Evolutionary conservation across 2,888 invertebrate genomes (phyloP), one percentile per base, ranked within the genome.

Genomic region (Drosophila anomelani): DNA sequence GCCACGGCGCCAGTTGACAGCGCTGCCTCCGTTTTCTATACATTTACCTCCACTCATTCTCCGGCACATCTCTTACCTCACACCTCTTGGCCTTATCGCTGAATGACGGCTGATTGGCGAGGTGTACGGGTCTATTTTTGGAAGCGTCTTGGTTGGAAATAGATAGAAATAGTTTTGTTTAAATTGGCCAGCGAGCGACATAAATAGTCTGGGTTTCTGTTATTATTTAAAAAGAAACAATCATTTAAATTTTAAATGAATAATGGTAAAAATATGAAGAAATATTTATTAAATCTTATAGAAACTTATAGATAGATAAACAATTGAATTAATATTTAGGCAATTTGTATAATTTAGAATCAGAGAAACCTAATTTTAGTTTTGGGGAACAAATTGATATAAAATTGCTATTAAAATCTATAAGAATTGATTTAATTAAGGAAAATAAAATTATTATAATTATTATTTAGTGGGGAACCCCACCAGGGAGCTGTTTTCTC

Each of bases 1-100:
- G 92, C 92, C 92, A 92, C 92, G 92, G 91, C 91, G 92, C 92
- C 92, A 49, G 23, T 43, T 68, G 68, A 1, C 20, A 23, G 10
- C 41, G 12, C 4, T 7, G 38, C 38, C 12, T 12, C 47, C 8
- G 4, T n/a, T 20, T 9, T 34, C 20, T 32, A 39, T 47, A 66
- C 13, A 34, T 55, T 5, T 55, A 13, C 13, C n/a, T 26, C 17
- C 5, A 7, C 15, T 57, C 17, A 26, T n/a, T 4, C 23, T 13
- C 8, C 12, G 29, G 10, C 47, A 15, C 17, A 32, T 12, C n/a
- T 15, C 5, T 3, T 49, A 15, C 29, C 9, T 17, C 7, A 20
- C 64, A 26, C 44, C 13, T 26, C 62, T 47, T 3, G 39, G 34
- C 34, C 20, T 34, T 51, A 51, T 53, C 32, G 13, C 13, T 3